Evolutionary conservation across 2,113 vertebrate genomes (phyloP), one percentile per base, ranked within the genome.

Genomic region (Eira barbara): DNA sequence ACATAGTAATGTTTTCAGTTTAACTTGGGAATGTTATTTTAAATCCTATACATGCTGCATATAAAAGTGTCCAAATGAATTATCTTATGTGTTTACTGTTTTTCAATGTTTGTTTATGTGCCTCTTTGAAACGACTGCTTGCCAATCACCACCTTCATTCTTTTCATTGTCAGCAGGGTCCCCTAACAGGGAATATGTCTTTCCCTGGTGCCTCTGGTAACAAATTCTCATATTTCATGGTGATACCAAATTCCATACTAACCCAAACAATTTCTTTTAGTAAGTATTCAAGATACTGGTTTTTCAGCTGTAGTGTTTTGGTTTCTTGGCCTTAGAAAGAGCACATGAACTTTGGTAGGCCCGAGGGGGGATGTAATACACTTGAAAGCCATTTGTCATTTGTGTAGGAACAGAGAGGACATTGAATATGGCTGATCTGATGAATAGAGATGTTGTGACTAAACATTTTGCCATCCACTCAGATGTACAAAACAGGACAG

Each of bases 1-100:
- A 98, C 97, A 95, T 98, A 97, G 97, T 97, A 95, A 98, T 94
- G 10, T 84, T 98, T 96, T 98, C 94, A 92, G 94, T 98, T 98
- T 98, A 98, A 96, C 96, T 91, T 94, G 96, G 89, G 81, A 95
- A 93, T 97, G 96, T 95, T 97, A 95, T 97, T 97, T 98, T 95
- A 97, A 96, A 61, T 89, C 81, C 73, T 95, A 89, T 97, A 69
- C 49, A 89, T 31, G 78, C 73, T 91, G 97, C 94, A 93, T 97
- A 95, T 98, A 97, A 98, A 98, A 92, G 59, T 97, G 95, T 95
- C 95, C 92, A 94, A 73, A 97, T 98, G 97, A 97, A 91, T 97
- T 96, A 97, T 96, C 91, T 94, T 87, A 57, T 88, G 87, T 97
- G 96, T 94, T 97, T 97, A 97, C 92, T 97, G 55, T 96, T 97